A percentile compares a stretch with the other conserved stretches of the same genome.
Conservation (phyloP, 1,140 invertebrate species). For the Zaprionus gabonicus region DNA sequence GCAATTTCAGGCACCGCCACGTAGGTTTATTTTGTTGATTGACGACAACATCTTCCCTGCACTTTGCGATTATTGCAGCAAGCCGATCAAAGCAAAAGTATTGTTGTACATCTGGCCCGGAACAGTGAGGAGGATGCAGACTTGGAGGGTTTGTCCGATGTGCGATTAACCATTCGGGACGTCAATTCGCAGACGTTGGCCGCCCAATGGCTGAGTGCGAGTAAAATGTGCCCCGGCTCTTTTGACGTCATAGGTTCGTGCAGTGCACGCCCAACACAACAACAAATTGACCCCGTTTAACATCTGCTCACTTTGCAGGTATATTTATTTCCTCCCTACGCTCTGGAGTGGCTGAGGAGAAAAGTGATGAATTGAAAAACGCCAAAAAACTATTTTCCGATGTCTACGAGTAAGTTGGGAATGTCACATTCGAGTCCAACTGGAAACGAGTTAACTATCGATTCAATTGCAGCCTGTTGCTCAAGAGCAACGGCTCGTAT, state of each 20-base stretch:
- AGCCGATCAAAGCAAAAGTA: conserved; percentile 69
- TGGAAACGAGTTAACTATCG: neutral
- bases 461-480: conserved; percentile 43
- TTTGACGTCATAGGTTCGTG: conserved; percentile 78
- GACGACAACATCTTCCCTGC: neutral
- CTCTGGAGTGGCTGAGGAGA: conserved; percentile 57
- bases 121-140: conserved; percentile 79
- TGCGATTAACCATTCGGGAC: conserved; percentile 55
- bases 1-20: conserved; percentile 46
- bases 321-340: conserved; percentile 67
- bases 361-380: conserved; percentile 66
- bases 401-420: conserved; percentile 67
- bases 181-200: conserved; percentile 75
- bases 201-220: conserved; percentile 76
- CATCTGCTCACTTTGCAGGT: conserved; percentile 36
- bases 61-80: conserved; percentile 46
- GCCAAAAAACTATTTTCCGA: conserved; percentile 77
- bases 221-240: conserved; percentile 82
- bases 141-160: conserved; percentile 55
- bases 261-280: neutral
- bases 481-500: conserved; percentile 67
- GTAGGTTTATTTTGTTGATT: conserved; percentile 56
- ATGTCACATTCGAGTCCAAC: neutral
- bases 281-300: conserved; percentile 1
- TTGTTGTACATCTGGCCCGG: conserved; percentile 77